phyloP scores from a whole-genome alignment of 1,140 invertebrate species.

The Caenorhabditis briggsae region DNA sequence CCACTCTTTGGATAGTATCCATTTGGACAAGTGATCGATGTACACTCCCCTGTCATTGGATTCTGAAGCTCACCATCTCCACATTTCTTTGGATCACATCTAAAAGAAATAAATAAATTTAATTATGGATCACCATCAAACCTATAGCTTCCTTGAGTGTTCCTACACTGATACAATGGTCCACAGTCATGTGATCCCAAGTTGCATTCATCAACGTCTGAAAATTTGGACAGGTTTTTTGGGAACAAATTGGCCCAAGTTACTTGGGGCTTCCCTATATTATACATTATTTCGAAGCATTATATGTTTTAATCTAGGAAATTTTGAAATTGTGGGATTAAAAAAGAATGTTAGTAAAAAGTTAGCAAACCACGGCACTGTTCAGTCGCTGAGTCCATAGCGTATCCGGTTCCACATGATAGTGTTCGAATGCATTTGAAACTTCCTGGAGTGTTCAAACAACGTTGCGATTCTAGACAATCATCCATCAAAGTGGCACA shows the following conservation, averaged over 20 bases:
- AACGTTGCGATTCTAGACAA: conserved; percentile 76
- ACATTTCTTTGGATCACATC: conserved; percentile 82
- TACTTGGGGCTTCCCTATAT: not conserved
- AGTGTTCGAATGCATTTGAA: conserved; percentile 84
- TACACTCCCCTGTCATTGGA: conserved; percentile 76
- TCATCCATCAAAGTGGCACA: conserved; percentile 75
- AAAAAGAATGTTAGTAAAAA: conserved; percentile 17
- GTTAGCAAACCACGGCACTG: conserved; percentile 85
- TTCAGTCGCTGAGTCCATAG: conserved; percentile 88
- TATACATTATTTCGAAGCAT: not conserved
- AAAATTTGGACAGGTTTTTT: conserved; percentile 54
- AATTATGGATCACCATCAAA: conserved; percentile 81
- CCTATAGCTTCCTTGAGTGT: conserved; percentile 86
- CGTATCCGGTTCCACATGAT: conserved; percentile 95
- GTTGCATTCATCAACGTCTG: conserved; percentile 92
- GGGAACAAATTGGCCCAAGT: not conserved
- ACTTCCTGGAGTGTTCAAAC: conserved; percentile 77
- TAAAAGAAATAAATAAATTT: not conserved
- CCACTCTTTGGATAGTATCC: conserved; percentile 80
- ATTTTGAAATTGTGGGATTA: not conserved
- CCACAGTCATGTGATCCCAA: conserved; percentile 88
- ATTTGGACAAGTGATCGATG: conserved; percentile 78
- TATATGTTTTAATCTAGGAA: too few species aligned
- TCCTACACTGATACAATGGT: conserved; percentile 86
- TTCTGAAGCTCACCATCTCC: conserved; percentile 77